Evolutionary conservation across 2,888 invertebrate species (phyloP).

Genomic region (Tanypteryx hageni): DNA sequence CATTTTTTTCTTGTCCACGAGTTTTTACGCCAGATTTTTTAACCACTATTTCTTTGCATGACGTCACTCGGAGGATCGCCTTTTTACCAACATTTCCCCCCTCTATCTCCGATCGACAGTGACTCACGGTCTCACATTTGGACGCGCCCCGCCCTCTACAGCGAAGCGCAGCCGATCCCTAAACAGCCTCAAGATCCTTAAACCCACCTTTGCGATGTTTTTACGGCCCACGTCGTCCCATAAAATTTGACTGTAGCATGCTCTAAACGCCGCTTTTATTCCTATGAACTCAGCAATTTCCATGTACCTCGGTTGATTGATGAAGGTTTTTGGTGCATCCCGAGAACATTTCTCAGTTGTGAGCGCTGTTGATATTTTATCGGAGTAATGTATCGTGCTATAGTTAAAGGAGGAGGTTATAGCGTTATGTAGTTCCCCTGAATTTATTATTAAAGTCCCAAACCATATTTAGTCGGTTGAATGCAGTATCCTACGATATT

Average conservation of each 20-base stretch:
- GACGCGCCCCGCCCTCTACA: constrained; percentile 7
- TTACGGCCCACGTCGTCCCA: neutral
- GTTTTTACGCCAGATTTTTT: neutral
- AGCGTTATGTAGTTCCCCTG: no score
- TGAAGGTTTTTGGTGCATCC: neutral
- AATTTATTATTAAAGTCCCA: no score
- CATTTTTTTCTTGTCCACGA: neutral
- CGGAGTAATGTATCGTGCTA: no score
- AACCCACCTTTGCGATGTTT: neutral
- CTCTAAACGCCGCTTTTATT: neutral
- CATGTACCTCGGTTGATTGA: neutral
- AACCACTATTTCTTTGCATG: neutral
- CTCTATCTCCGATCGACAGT: neutral
- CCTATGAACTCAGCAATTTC: neutral
- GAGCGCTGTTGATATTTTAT: no score
- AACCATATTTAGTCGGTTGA: no score
- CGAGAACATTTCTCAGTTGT: neutral
- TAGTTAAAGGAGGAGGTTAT: no score
- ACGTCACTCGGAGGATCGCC: constrained; percentile 33
- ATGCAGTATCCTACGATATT: no score
- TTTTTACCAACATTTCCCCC: neutral
- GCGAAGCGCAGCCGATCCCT: neutral
- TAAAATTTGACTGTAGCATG: neutral
- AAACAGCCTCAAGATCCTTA: neutral
- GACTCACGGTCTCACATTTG: constrained; percentile 49